Conservation (phyloP, 1,140 invertebrate species). For the Pararge aegeria region DNA sequence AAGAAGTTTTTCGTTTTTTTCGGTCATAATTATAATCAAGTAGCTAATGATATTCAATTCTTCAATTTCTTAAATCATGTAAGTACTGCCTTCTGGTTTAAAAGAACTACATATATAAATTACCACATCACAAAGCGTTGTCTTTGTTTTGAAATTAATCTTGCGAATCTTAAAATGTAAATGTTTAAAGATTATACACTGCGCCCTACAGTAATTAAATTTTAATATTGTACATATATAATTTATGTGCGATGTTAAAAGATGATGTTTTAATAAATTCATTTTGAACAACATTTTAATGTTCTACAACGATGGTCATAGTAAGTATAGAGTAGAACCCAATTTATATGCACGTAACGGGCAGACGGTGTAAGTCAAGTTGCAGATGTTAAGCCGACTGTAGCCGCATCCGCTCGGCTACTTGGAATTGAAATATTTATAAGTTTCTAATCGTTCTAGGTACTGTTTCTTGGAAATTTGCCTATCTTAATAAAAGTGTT, state of each 20-base stretch:
- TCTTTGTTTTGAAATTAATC: neutral
- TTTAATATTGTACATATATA: too few relatives aligned
- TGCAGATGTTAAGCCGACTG: constrained; percentile 74
- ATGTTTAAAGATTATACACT: neutral
- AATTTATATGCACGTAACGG: constrained; percentile 66
- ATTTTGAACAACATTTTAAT: constrained; percentile 46
- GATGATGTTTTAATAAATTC: neutral
- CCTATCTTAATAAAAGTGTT: constrained; percentile 57
- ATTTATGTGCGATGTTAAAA: neutral
- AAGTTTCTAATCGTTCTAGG: constrained; percentile 58
- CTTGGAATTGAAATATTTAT: constrained; percentile 74
- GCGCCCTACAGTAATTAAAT: neutral
- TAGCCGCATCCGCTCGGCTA: constrained; percentile 66
- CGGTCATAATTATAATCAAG: too few relatives aligned
- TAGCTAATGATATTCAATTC: too few relatives aligned
- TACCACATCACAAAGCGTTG: too few relatives aligned
- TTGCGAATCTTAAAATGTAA: neutral
- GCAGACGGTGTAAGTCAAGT: constrained; percentile 72
- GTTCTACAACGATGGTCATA: constrained; percentile 53
- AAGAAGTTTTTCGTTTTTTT: too few relatives aligned
- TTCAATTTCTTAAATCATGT: neutral
- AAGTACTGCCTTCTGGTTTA: too few relatives aligned
- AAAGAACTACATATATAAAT: too few relatives aligned
- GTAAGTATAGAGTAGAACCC: constrained; percentile 39
- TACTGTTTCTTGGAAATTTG: constrained; percentile 52